These are phyloP conservation scores for Oxygymnocypris stewartii DNA, from an alignment of 2,113 vertebrate species.

Conservation along the genomic window DNA sequence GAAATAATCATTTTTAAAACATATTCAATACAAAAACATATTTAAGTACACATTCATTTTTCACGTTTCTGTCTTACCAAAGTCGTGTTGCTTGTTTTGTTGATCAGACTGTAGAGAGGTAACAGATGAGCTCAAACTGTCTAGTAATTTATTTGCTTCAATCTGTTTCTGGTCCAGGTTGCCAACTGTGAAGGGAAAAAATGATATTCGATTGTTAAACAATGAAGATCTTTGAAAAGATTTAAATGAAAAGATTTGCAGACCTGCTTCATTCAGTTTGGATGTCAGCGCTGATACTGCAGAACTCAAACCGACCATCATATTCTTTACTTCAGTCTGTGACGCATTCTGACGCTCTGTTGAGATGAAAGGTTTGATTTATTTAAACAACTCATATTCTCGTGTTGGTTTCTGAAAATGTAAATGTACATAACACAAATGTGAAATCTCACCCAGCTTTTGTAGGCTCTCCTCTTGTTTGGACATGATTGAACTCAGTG, in stretches of 20 bases:
- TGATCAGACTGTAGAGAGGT: not conserved
- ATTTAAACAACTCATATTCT: not conserved
- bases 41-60: too few relatives aligned
- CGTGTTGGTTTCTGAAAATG: too few relatives aligned
- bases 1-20: too few relatives aligned
- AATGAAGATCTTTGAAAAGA: not conserved
- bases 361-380: not conserved
- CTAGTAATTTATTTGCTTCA: not conserved
- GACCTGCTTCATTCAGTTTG: conserved; percentile 13
- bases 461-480: not conserved
- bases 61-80: not conserved
- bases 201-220: not conserved
- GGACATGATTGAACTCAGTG: not conserved
- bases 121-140: not conserved
- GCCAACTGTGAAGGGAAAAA: not conserved
- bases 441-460: not conserved
- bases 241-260: not conserved
- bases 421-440: not conserved
- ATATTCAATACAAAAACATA: too few relatives aligned
- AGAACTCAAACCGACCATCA: not conserved
- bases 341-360: not conserved
- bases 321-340: not conserved
- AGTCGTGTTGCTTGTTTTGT: not conserved
- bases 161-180: not conserved
- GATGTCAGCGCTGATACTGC: not conserved